phyloP scores from a whole-genome alignment of 2,797 vertebrate species.

The Periophthalmus magnuspinnatus region DNA sequence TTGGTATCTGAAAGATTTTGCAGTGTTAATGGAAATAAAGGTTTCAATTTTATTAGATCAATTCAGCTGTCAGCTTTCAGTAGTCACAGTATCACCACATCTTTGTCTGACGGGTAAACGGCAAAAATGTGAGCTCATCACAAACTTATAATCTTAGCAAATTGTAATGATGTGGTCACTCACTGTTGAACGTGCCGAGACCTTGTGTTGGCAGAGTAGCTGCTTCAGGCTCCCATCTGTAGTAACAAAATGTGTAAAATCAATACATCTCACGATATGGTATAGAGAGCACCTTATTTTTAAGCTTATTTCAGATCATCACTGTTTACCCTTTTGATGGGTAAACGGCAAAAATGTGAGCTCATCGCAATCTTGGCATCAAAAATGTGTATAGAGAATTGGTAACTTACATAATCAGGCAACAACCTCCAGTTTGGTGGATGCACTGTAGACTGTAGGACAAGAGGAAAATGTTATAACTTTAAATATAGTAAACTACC shows the following conservation, averaged over 20 bases:
- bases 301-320: conserved; percentile 3
- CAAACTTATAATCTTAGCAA: conserved; percentile 31
- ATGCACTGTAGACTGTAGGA: neutral
- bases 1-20: neutral
- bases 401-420: neutral
- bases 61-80: conserved; percentile 64
- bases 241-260: neutral
- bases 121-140: conserved; percentile 73
- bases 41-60: neutral
- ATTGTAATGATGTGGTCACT: neutral
- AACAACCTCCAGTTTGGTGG: neutral
- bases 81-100: conserved; percentile 74
- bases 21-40: neutral
- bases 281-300: neutral
- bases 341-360: conserved; percentile 77
- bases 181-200: neutral
- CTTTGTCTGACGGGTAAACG: conserved; percentile 85
- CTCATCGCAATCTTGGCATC: conserved; percentile 55
- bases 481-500: neutral
- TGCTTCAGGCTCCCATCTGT: neutral
- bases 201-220: neutral
- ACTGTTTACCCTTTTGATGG: conserved; percentile 79
- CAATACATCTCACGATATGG: neutral
- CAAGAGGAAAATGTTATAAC: neutral
- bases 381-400: neutral